Percentiles rank a stretch among this genome's conserved stretches.
These are phyloP conservation scores for Pedionomus torquatus DNA, from an alignment of 2,113 vertebrate species.

Conservation along the genomic window DNA sequence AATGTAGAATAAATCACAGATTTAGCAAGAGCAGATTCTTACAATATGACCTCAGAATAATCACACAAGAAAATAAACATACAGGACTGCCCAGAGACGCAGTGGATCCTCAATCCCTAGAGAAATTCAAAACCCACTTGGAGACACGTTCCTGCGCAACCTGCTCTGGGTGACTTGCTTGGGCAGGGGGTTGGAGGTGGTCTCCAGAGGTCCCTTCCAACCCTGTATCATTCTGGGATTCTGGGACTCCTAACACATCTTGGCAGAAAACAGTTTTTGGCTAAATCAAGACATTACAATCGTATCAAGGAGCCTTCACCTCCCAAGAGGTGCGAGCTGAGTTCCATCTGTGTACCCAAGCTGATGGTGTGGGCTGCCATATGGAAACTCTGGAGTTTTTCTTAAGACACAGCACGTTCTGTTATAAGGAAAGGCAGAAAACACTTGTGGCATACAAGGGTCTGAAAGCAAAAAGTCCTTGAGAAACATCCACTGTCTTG, in stretches of 20 bases:
- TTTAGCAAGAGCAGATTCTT: background rate
- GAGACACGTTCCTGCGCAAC: too few species aligned
- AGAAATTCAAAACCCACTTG: too few species aligned
- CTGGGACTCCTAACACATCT: background rate
- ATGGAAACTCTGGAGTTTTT: rapidly evolving
- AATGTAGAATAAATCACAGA: background rate
- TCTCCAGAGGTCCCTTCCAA: too few species aligned
- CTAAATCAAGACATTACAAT: background rate
- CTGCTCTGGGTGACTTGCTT: too few species aligned
- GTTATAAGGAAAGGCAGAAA: background rate
- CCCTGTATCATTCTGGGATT: too few species aligned
- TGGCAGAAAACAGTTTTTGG: background rate
- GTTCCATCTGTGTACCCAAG: background rate
- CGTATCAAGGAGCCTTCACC: background rate
- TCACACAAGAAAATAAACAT: background rate
- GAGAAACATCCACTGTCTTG: rapidly evolving
- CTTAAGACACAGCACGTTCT: background rate
- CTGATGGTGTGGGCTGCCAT: background rate
- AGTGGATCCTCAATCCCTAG: too few species aligned
- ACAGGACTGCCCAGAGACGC: too few species aligned
- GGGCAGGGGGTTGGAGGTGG: too few species aligned
- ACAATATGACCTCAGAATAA: background rate
- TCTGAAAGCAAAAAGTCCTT: background rate
- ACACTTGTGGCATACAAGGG: background rate
- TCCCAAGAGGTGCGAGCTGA: background rate